Evolutionary conservation across 2,113 vertebrate species (phyloP).

Genomic region (Entomyzon cyanotis): DNA sequence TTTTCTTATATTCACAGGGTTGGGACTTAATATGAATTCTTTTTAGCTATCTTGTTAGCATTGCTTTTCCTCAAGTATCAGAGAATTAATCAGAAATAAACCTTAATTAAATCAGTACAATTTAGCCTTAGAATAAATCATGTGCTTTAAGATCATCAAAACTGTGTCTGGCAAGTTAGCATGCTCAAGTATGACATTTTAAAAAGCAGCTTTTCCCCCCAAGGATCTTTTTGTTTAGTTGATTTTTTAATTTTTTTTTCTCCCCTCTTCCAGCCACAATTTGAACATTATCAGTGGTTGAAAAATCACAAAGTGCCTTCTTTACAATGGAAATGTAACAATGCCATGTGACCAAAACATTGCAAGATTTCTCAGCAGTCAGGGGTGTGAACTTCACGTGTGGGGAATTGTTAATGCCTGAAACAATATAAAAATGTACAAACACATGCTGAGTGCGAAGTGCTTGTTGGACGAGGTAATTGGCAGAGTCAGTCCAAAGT

Average conservation of each 20-base stretch:
- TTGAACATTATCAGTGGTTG: neutral
- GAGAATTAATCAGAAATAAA: neutral
- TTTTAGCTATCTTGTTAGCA: neutral
- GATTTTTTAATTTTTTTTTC: neutral
- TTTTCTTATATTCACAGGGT: neutral
- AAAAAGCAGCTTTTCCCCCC: neutral
- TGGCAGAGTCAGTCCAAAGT: conserved; percentile 39
- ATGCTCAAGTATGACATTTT: neutral
- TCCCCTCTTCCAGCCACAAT: conserved; percentile 4
- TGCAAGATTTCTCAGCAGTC: conserved; percentile 17
- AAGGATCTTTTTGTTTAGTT: neutral
- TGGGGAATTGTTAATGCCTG: neutral
- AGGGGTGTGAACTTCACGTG: neutral
- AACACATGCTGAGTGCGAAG: conserved; percentile 45
- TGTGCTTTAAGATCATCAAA: neutral
- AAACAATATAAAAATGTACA: conserved; percentile 61
- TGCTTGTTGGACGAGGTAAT: conserved; percentile 56
- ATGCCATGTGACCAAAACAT: neutral
- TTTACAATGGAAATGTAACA: conserved; percentile 25
- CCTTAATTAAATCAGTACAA: neutral
- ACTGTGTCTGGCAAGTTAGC: neutral
- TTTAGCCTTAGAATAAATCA: neutral
- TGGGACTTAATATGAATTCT: neutral
- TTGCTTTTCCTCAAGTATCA: neutral
- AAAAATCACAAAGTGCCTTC: conserved; percentile 31